Evolutionary conservation across 2,797 vertebrate species (phyloP).

Genomic region (Protosalanx chinensis): DNA sequence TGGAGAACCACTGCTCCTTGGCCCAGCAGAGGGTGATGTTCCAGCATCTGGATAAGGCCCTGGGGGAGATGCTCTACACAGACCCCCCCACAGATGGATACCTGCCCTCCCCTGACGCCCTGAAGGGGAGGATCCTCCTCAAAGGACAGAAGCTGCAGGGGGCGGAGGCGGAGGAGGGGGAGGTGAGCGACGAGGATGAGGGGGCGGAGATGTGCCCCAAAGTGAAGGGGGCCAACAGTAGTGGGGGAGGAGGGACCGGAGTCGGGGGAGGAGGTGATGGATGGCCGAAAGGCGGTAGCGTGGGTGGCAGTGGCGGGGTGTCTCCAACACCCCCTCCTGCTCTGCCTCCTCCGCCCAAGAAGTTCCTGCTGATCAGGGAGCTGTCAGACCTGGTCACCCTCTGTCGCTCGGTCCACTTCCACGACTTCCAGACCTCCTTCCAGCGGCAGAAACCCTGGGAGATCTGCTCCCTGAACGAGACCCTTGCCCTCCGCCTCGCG

Average conservation of each 20-base stretch:
- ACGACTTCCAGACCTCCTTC: constrained; percentile 83
- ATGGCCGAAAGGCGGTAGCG: constrained; percentile 70
- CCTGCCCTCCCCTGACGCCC: constrained; percentile 81
- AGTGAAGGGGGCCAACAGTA: constrained; percentile 59
- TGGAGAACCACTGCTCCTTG: constrained; percentile 91
- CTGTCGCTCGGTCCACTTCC: constrained; percentile 82
- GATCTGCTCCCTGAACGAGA: constrained; percentile 86
- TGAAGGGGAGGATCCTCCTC: constrained; percentile 83
- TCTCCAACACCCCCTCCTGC: constrained; percentile 36
- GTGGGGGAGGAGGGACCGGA: constrained; percentile 47
- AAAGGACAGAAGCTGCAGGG: constrained; percentile 83
- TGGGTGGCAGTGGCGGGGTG: constrained; percentile 15
- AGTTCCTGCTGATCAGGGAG: constrained; percentile 77
- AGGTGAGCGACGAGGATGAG: constrained; percentile 91
- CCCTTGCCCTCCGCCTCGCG: constrained; percentile 81
- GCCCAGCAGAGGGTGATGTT: constrained; percentile 84
- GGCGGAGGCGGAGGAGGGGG: constrained; percentile 75
- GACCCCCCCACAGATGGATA: constrained; percentile 75
- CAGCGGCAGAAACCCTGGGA: constrained; percentile 88
- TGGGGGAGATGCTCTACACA: constrained; percentile 80
- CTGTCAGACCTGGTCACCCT: constrained; percentile 87
- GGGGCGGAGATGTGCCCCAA: constrained; percentile 85
- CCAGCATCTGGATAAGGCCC: constrained; percentile 80
- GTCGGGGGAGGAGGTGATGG: constrained; percentile 43
- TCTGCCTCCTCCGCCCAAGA: constrained; percentile 52